Percentiles rank a stretch among this genome's conserved stretches.
These are phyloP conservation scores for Eulithis prunata DNA, from an alignment of 2,888 invertebrate genomes.

Conservation along the genomic window DNA sequence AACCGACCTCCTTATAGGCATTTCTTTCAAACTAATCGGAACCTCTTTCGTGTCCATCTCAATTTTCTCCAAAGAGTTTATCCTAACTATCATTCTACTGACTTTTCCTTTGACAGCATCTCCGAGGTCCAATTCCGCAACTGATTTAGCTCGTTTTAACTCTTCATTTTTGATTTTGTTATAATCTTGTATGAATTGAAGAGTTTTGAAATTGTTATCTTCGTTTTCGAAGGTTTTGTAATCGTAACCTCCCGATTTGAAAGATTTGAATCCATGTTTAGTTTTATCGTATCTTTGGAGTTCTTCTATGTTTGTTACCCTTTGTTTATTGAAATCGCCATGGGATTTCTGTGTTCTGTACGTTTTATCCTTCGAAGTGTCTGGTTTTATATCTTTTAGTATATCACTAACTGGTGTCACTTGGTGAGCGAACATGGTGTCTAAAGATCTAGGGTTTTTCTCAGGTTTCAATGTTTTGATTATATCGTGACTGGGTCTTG, in stretches of 20 bases:
- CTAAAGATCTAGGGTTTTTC: slow-evolving; percentile 8
- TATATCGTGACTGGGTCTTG: slow-evolving; percentile 18
- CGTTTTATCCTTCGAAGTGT: slow-evolving; percentile 7
- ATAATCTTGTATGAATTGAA: slow-evolving; percentile 32
- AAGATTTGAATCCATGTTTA: slow-evolving; percentile 7
- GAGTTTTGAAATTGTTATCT: slow-evolving; percentile 26
- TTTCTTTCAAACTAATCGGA: slow-evolving; percentile 56
- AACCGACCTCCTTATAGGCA: slow-evolving; percentile 63
- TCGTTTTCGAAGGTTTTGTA: slow-evolving; percentile 29
- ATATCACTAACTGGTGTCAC: slow-evolving; percentile 14
- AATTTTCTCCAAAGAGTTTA: slow-evolving; percentile 61
- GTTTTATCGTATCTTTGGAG: neutral
- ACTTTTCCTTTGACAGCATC: slow-evolving; percentile 65
- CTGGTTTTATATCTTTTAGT: slow-evolving; percentile 14
- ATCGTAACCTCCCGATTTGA: slow-evolving; percentile 20
- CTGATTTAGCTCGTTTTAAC: slow-evolving; percentile 50
- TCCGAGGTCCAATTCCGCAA: slow-evolving; percentile 64
- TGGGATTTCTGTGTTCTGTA: slow-evolving; percentile 8
- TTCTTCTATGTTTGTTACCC: slow-evolving; percentile 1
- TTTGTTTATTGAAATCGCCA: neutral
- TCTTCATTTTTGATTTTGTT: slow-evolving; percentile 26
- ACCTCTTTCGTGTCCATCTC: slow-evolving; percentile 50
- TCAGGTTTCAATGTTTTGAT: slow-evolving; percentile 15
- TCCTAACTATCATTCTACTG: slow-evolving; percentile 56
- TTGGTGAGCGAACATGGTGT: slow-evolving; percentile 22